Evolutionary conservation across 2,797 vertebrate species (phyloP).

Genomic region (Emydoidea blandingii): DNA sequence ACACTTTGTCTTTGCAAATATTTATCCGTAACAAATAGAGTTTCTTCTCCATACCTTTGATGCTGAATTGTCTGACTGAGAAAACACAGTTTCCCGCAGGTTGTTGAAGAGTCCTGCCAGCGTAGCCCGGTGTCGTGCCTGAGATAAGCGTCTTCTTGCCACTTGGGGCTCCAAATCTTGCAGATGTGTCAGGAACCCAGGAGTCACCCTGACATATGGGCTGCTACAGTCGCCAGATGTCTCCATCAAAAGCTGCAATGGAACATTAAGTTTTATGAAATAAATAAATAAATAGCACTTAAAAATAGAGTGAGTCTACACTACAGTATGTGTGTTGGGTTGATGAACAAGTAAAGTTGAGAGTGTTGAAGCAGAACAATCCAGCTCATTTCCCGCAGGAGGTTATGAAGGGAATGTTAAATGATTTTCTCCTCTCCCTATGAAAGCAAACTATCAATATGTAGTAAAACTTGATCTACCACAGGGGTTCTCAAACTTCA

Average conservation of each 20-base stretch:
- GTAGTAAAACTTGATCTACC: neutral
- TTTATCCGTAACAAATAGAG: neutral
- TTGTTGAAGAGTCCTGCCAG: constrained; percentile 77
- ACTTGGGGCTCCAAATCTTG: constrained; percentile 53
- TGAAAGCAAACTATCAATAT: neutral
- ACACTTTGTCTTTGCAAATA: neutral
- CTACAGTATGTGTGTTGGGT: fast-evolving
- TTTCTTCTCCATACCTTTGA: constrained; percentile 79
- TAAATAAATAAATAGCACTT: fast-evolving
- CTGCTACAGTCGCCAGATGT: constrained; percentile 35
- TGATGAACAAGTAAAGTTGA: neutral
- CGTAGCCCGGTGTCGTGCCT: constrained; percentile 76
- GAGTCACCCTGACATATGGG: neutral
- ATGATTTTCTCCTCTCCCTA: neutral
- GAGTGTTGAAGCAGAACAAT: neutral
- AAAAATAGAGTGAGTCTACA: neutral
- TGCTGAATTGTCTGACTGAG: constrained; percentile 66
- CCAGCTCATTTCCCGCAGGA: neutral
- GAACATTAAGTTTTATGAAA: constrained; percentile 6
- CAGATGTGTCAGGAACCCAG: neutral
- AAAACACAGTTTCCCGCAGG: constrained; percentile 76
- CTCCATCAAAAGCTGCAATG: constrained; percentile 76
- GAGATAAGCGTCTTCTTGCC: constrained; percentile 74
- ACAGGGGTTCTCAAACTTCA: too few relatives aligned
- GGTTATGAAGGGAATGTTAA: neutral